Evolutionary conservation across 2,888 invertebrate genomes (phyloP), one percentile per base, ranked within the genome.

Genomic region (Dioctria rufipes): DNA sequence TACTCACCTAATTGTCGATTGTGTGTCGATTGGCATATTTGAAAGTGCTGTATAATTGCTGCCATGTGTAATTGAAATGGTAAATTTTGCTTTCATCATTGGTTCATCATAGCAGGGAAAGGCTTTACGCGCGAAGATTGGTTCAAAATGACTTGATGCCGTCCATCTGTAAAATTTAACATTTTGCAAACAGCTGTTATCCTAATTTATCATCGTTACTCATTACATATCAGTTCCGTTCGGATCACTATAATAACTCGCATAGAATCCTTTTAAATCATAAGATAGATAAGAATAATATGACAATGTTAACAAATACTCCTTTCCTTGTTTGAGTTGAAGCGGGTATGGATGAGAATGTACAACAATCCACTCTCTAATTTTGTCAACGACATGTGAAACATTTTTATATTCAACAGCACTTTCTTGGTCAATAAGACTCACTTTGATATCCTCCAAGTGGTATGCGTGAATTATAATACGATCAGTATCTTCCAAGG

Each of bases 41-140:
- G 90, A 90, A n/a, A 91, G 84, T 0, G 88, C 89, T 2, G 81
- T 83, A 58, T 89, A 89, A 2, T 84, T 85, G 5, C 84, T 84
- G 4, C 91, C 90, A 63, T 93, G 91, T 42, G 90, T 92, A 80
- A 95, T 90, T 3, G 90, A 90, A 9, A 94, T 91, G 49, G 91
- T 89, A 85, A 94, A 95, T n/a, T 89, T 88, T 0, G 95, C 93
- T 85, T 95, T 95, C 49, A 92, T 87, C 0, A 89, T 90, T 0
- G 95, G 95, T 85, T 95, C 95, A 85, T 95, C 95, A 85, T 93
- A 95, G 85, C 95, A 95, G 0, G 95, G 95, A 86, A 95, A 94
- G 0, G 93, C 94, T 9, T 91, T 89, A 0, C 94, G 91, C 0
- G 93, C 93, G 82, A 90, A 90, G 0, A 92, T 92, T 0, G 93